Base-by-base conservation (phyloP, 2,888 invertebrate species). In the Dynastes hyllus region DNA sequence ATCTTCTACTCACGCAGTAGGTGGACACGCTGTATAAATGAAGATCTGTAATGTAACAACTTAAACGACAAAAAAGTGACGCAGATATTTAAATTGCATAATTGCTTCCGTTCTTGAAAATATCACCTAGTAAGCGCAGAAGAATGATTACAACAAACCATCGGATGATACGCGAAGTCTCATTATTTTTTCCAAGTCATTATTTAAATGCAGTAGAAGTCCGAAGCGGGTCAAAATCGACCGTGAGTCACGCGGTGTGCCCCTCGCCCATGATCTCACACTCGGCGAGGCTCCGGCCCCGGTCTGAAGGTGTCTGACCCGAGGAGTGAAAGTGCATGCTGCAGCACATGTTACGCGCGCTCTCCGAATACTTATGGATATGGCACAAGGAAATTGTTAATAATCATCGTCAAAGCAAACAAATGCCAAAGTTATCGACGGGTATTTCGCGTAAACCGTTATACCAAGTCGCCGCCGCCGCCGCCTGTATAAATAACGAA, bases 261-360 rank as follows among this genome's bases (percentile, higher is more conserved):
- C 37, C 58, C 58, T 29, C 32, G 22, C 51, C 40, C 61, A 50
- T 78, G 78, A 78, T 77, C 69, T 77, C 77, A 77, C 55, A 16
- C 45, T 45, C 16, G 61, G 11, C 51, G 76, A 67, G 61, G 78
- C 63, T 70, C 51, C 16, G 78, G 61, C 71, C 61, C 71, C 55
- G 45, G 32, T 32, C 29, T 69, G 51, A 78, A 69, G 78, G 78
- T 78, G 78, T 27, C 78, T 78, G 78, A 78, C 78, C 78, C 78
- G 61, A 71, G 71, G 61, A 78, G 78, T 78, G 78, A 78, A 78
- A 78, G 78, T 78, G 45, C 55, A 37, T 37, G 37, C 22, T 22
- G 22, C 45, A 8, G 45, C 45, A 63, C 58, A 71, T 70, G 71
- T 37, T 71, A 32, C 13, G 71, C 50, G 11, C 45, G 45, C 45